Base-by-base conservation (phyloP, 2,888 invertebrate genomes). In the Gortyna flavago region DNA sequence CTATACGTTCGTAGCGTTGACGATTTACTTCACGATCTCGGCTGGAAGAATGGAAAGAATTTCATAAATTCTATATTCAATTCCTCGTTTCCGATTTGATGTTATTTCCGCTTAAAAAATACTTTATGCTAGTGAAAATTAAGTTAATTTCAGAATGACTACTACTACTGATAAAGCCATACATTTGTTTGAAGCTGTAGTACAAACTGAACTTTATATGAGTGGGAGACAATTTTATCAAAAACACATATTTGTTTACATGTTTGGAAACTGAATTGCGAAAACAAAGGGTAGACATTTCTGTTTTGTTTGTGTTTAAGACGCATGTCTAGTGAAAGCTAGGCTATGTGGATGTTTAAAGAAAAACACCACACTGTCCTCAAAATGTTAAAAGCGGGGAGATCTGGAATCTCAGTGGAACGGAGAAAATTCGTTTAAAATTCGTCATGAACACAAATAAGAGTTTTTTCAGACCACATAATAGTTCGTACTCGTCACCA, bases 21-120 rank as follows among this genome's bases (percentile, higher is more conserved):
- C 98, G 98, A 94, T 99, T 99, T 11, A 99, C 99, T 97, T 99
- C 99, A 93, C 98, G 98, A 95, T 99, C 99, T 80, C 99, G 97
- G 0, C 59, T 72, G 51, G n/a, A 65, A 78, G 1, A 18, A 61
- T 0, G 48, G 7, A 38, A 72, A 79, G 0, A 6, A 48, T 13
- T 59, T 72, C 7, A 54, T 38, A 35, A 72, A 21, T 73, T 44
- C 13, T 8, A n/a, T 32, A 32, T 16, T 51, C 16, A 25, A 51
- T 32, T 68, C 3, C 1, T 51, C 16, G 32, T 51, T 48, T 48
- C 32, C 5, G 18, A 68, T 25, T 48, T 16, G 8, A 32, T 48
- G 48, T 32, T 68, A 25, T 48, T 32, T 16, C 21, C 21, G 7
- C 16, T 32, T 25, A 65, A 32, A 18, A 54, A 54, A 69, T n/a